Evolutionary conservation across 2,113 vertebrate species (phyloP).

Genomic region (Piaya cayana): DNA sequence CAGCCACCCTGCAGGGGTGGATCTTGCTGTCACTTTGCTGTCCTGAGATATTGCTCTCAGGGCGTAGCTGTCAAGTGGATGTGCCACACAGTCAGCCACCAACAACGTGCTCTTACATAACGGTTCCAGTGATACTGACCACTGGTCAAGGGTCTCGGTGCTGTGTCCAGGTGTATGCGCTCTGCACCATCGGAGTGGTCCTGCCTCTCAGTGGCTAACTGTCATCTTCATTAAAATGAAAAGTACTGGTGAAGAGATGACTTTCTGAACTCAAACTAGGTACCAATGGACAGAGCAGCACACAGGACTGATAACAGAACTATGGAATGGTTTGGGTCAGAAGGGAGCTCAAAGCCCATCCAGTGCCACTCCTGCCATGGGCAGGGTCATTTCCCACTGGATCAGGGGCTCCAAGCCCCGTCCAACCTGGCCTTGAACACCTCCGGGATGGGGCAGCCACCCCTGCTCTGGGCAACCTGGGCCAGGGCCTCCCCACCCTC

Average conservation of each 20-base stretch:
- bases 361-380: no score
- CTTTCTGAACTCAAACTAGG: background rate
- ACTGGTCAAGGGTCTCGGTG: background rate
- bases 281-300: background rate
- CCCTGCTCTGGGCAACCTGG: no score
- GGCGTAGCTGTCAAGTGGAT: fast-evolving
- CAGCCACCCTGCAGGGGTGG: fast-evolving
- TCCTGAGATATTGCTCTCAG: background rate
- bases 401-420: no score
- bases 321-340: no score
- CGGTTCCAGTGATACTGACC: background rate
- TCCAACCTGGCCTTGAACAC: no score
- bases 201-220: background rate
- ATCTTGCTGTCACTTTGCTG: background rate
- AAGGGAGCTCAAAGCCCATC: no score
- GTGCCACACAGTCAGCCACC: fast-evolving
- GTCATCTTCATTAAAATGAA: background rate
- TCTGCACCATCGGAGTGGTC: background rate
- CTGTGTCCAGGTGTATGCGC: fast-evolving
- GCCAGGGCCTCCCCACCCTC: no score
- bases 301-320: background rate
- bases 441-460: no score
- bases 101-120: fast-evolving
- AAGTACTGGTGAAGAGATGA: background rate
- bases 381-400: no score